Percentiles rank a stretch among this genome's conserved stretches.
Conservation (phyloP, 2,888 invertebrate species). For the Sarcophaga carnaria region DNA sequence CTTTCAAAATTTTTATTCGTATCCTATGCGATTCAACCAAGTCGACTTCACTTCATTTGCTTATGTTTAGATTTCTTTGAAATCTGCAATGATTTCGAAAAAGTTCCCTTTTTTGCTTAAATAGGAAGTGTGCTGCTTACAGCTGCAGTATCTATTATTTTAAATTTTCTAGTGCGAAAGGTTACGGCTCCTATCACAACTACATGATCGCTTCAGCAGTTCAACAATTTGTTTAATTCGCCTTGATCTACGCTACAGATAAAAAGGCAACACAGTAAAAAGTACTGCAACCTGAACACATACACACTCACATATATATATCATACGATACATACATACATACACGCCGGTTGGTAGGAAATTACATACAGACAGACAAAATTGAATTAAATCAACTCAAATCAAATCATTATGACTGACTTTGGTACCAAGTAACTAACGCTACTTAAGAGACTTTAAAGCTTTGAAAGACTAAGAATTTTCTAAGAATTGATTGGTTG, state of each 20-base stretch:
- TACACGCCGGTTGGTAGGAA: not conserved
- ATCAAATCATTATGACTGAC: too few relatives aligned
- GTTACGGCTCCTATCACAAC: slow-evolving; percentile 50
- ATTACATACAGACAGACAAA: not conserved
- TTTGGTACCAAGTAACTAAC: too few relatives aligned
- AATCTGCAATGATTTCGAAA: slow-evolving; percentile 22
- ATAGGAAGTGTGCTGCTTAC: slow-evolving; percentile 39
- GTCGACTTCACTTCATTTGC: too few relatives aligned
- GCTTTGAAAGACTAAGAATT: too few relatives aligned
- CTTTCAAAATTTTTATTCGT: too few relatives aligned
- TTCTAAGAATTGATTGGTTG: too few relatives aligned
- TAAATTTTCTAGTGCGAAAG: slow-evolving; percentile 60
- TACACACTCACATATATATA: not conserved
- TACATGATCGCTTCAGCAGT: slow-evolving; percentile 58
- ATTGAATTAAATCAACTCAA: too few relatives aligned
- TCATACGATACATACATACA: not conserved
- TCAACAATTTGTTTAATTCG: slow-evolving; percentile 62
- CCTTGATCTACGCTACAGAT: slow-evolving; percentile 57
- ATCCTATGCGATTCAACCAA: too few relatives aligned
- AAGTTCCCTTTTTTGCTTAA: slow-evolving; percentile 3
- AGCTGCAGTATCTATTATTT: slow-evolving; percentile 46
- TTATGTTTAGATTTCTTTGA: not conserved
- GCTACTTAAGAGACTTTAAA: too few relatives aligned
- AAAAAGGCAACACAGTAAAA: slow-evolving; percentile 9
- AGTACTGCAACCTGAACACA: not conserved